These are phyloP conservation scores for Protosalanx chinensis DNA, from an alignment of 2,797 vertebrate genomes.

Conservation along the genomic window DNA sequence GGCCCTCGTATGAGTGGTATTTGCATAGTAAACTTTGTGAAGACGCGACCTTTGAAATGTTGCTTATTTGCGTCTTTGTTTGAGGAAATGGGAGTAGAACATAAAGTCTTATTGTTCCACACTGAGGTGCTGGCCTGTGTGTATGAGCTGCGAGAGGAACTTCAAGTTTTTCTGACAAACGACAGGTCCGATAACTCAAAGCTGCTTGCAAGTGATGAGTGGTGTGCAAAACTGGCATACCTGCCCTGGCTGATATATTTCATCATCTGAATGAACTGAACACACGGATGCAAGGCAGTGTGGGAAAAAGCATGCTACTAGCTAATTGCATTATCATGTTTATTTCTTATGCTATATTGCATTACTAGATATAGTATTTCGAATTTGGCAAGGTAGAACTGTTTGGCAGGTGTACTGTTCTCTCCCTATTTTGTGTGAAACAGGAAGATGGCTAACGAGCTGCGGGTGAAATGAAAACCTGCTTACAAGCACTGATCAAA, in stretches of 20 bases:
- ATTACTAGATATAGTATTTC: no score
- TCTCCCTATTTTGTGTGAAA: no score
- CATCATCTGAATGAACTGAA: slow-evolving; percentile 42
- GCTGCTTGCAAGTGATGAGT: slow-evolving; percentile 41
- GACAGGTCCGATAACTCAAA: slow-evolving; percentile 34
- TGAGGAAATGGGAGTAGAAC: slow-evolving; percentile 35
- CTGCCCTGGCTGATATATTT: slow-evolving; percentile 23
- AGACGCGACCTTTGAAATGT: slow-evolving; percentile 31
- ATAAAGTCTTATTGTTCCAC: slow-evolving; percentile 24
- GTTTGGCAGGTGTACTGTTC: no score
- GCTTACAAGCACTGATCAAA: no score
- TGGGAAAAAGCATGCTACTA: no score
- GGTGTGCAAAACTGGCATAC: slow-evolving; percentile 23
- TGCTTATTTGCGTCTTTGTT: slow-evolving; percentile 24
- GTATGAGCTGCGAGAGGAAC: slow-evolving; percentile 44
- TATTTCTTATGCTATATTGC: no score
- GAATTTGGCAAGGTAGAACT: no score
- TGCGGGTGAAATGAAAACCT: slow-evolving; percentile 23
- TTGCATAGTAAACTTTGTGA: slow-evolving; percentile 39
- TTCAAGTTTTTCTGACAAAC: background rate
- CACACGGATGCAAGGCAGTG: slow-evolving; percentile 33
- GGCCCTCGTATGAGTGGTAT: slow-evolving; percentile 17
- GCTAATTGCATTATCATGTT: no score
- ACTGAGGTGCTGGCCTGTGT: slow-evolving; percentile 27
- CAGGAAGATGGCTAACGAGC: no score